A percentile compares a stretch with the other conserved stretches of the same genome.
Evolutionary conservation across 2,797 vertebrate genomes (phyloP).

Genomic region (Phylloscopus collybita): DNA sequence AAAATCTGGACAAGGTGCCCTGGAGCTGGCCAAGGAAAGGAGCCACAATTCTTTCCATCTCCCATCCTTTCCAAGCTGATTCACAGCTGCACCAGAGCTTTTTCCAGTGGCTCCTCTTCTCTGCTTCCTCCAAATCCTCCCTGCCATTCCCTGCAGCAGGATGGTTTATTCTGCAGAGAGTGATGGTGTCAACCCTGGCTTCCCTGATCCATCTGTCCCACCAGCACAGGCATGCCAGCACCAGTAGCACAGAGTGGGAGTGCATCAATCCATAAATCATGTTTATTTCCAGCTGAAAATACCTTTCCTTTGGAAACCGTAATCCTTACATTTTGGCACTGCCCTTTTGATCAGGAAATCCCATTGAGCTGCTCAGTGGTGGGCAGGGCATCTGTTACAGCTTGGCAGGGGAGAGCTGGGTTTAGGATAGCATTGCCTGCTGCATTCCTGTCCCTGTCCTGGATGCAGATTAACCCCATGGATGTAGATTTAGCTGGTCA

Average conservation of each 20-base stretch:
- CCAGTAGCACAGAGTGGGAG: neutral
- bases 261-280: fast-evolving
- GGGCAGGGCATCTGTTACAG: neutral
- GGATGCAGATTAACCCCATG: fast-evolving
- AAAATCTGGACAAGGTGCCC: neutral
- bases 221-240: neutral
- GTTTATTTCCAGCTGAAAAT: neutral
- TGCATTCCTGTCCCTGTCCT: neutral
- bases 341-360: neutral
- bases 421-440: neutral
- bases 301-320: neutral
- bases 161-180: neutral
- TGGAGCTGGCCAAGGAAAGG: neutral
- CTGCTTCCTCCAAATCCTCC: neutral
- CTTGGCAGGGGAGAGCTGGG: neutral
- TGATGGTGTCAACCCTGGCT: neutral
- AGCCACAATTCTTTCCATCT: slow-evolving; percentile 36
- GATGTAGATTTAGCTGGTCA: neutral
- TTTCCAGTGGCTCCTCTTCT: neutral
- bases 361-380: fast-evolving
- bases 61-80: neutral
- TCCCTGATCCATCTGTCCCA: neutral
- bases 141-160: neutral
- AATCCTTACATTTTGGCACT: neutral
- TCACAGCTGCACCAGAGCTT: neutral